phyloP scores from a whole-genome alignment of 2,797 vertebrate genomes.

The Anniella stebbinsi region DNA sequence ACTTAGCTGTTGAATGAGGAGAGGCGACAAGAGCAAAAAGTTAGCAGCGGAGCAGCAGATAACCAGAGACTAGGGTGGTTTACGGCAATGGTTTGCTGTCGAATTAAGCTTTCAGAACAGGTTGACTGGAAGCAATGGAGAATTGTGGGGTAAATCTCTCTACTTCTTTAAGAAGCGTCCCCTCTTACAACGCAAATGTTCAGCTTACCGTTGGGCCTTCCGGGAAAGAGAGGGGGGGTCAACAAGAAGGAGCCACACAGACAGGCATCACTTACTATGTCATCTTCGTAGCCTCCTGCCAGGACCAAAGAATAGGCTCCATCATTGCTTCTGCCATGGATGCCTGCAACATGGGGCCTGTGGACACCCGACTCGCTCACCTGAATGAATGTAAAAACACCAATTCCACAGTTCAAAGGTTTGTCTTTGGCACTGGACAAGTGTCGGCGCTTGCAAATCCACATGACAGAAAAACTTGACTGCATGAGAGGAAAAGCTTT shows the following conservation, averaged over 20 bases:
- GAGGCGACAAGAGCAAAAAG: not conserved
- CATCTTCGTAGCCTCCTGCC: constrained; percentile 98
- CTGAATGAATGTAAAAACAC: constrained; percentile 70
- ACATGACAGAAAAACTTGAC: no score
- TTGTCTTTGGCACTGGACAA: not conserved
- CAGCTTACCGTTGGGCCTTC: not conserved
- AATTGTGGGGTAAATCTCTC: not conserved
- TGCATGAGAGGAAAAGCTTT: not conserved
- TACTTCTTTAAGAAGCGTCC: not conserved
- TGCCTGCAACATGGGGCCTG: constrained; percentile 95
- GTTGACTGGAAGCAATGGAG: not conserved
- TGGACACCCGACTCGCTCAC: constrained; percentile 96
- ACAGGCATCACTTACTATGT: constrained; percentile 84
- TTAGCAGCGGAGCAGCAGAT: not conserved
- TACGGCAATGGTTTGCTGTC: not conserved
- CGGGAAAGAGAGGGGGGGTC: not conserved
- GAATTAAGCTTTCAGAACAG: not conserved
- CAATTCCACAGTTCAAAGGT: not conserved
- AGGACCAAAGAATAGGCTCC: constrained; percentile 95
- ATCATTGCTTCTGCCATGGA: constrained; percentile 95
- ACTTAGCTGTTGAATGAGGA: not conserved
- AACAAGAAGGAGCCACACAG: not conserved
- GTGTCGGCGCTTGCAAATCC: no score
- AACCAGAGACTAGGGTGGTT: not conserved
- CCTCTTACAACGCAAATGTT: not conserved